Base-by-base conservation (phyloP, 2,888 invertebrate genomes). In the Epicampocera succincta region DNA sequence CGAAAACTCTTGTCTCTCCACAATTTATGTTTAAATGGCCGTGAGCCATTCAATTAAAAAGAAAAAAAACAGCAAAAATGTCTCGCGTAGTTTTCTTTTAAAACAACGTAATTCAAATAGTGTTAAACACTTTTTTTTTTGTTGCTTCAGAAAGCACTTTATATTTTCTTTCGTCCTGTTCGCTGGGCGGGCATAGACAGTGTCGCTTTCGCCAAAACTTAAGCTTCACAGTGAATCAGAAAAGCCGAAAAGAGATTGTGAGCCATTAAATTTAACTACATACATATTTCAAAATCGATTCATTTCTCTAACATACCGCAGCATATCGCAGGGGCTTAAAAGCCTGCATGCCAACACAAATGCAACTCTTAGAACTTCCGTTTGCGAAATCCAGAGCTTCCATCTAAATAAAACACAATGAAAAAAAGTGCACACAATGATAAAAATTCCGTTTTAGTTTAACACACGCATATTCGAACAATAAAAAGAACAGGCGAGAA, bases 361-460 rank as follows among this genome's bases (percentile, higher is more conserved):
- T 13, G 17, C 13, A 54, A 2, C 15, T 19, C 38, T 58, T 38
- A 13, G 3, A 33, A 8, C 15, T 12, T 60, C 1, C 3, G 48
- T 60, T 44, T 3, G 13, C 2, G 15, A 21, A 69, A 69, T 33
- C 15, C 52, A 1, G 13, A 58, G 15, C 50, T 44, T 42, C 2
- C n/a, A 52, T 40, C 19, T 6, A 29, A 33, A 33, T 33, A 9
- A 38, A 13, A 11, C n/a, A n/a, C n/a, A 44, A 50, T 21, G 29
- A 38, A 12, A 58, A 12, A 33, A 33, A 17, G 8, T 8, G n/a
- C 1, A 42, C 42, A 29, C 25, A 52, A 25, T 12, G 25, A 2
- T n/a, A 54, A 50, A 75, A 75, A 60, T 40, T 58, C 46, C 40
- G 46, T 15, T 75, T 65, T 66, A 58, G 56, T 48, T 17, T n/a